These are phyloP conservation scores for Chaenodraco wilsoni DNA, from an alignment of 2,797 vertebrate species.

Conservation along the genomic window DNA sequence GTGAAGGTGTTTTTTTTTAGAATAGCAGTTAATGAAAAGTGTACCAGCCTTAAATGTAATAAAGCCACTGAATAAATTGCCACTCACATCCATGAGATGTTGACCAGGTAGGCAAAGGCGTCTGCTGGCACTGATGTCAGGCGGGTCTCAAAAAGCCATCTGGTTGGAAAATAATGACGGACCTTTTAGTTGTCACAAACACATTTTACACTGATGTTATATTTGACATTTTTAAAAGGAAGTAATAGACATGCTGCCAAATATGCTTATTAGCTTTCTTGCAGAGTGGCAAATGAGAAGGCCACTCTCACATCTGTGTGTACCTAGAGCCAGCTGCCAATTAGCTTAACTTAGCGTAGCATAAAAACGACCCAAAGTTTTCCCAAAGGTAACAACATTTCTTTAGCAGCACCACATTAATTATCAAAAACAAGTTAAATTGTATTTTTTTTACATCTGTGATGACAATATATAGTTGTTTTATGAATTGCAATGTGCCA, in stretches of 20 bases:
- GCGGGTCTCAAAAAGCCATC: conserved; percentile 91
- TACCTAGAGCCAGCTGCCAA: not conserved
- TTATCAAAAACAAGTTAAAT: not conserved
- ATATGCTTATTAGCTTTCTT: not conserved
- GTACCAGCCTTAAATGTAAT: conserved; percentile 3
- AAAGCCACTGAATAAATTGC: not conserved
- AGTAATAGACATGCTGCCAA: not conserved
- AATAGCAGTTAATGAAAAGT: conserved; percentile 17
- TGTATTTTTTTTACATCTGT: not conserved
- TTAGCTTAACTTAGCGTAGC: conserved; percentile 10
- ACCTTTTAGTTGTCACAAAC: conserved; percentile 13
- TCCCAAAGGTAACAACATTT: not conserved
- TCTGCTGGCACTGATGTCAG: conserved; percentile 85
- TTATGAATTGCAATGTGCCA: not conserved
- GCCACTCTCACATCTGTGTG: not conserved
- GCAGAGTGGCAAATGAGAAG: not conserved
- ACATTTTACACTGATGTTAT: not conserved
- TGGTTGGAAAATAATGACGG: conserved; percentile 65
- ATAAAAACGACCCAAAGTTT: not conserved
- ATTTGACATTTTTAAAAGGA: not conserved
- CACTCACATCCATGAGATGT: conserved; percentile 97
- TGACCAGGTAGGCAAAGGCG: conserved; percentile 89
- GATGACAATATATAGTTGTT: not conserved
- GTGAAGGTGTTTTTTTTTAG: conserved; percentile 10
- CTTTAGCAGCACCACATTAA: not conserved